Conservation (phyloP, 2,888 invertebrate species). For the Tenthredo distinguenda region DNA sequence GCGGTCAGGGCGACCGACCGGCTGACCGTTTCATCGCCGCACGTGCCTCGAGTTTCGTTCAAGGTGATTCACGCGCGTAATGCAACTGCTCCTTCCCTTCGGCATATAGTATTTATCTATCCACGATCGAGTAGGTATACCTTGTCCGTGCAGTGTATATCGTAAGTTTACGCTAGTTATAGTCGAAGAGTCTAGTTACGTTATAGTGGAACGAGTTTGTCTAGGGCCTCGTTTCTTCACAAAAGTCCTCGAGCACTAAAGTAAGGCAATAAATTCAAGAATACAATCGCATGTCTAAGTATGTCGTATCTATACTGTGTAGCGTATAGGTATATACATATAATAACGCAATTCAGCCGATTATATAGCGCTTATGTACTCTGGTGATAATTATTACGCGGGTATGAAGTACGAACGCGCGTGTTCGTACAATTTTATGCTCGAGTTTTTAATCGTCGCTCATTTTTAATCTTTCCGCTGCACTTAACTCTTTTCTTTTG, state of each 20-base stretch:
- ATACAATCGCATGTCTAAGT: conserved; percentile 2
- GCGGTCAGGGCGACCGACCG: conserved; percentile 43
- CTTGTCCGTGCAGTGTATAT: conserved; percentile 1
- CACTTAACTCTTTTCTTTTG: not conserved
- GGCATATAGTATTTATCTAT: not conserved
- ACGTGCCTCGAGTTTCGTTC: conserved; percentile 43
- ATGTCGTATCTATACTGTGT: not conserved
- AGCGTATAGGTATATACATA: not conserved
- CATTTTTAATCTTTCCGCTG: not conserved
- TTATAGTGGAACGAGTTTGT: not conserved
- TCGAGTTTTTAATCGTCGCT: conserved; percentile 7
- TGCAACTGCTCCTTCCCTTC: conserved; percentile 25
- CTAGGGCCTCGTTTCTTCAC: not conserved
- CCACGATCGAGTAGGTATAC: not conserved
- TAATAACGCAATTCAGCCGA: not conserved
- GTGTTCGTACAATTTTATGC: not conserved
- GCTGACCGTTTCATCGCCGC: conserved; percentile 22
- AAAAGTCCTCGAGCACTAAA: not conserved
- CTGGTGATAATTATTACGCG: conserved; percentile 1
- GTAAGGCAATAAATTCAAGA: conserved; percentile 10
- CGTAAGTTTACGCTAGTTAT: not conserved
- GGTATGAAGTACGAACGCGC: not conserved
- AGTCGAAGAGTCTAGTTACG: not conserved
- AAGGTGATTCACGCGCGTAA: conserved; percentile 46
- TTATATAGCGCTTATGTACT: not conserved